Evolutionary conservation across 2,888 invertebrate genomes (phyloP).

Genomic region (Charanyca ferruginea): DNA sequence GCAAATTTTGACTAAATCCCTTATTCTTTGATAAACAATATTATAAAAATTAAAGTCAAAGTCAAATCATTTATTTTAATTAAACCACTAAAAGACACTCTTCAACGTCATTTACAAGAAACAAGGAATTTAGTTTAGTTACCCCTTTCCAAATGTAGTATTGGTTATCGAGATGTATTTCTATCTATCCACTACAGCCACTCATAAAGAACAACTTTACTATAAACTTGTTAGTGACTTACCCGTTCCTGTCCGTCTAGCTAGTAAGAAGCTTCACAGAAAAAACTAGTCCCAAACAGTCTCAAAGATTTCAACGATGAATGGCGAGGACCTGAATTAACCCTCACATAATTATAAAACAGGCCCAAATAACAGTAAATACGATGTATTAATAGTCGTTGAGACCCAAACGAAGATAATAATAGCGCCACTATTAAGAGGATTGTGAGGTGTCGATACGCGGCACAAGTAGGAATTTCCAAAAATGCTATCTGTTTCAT

Average conservation of each 20-base stretch:
- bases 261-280: not conserved
- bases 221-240: not conserved
- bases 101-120: too few relatives aligned
- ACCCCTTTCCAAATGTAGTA: too few relatives aligned
- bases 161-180: not conserved
- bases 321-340: constrained; percentile 55
- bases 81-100: too few relatives aligned
- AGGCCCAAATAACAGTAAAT: constrained; percentile 61
- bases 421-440: constrained; percentile 60
- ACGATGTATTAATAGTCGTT: constrained; percentile 55
- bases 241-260: not conserved
- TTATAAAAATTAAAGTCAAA: too few relatives aligned
- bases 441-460: too few relatives aligned
- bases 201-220: not conserved
- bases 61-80: too few relatives aligned
- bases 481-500: too few relatives aligned
- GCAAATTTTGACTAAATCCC: too few relatives aligned
- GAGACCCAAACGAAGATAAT: constrained; percentile 47
- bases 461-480: too few relatives aligned
- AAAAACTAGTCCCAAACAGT: constrained; percentile 44
- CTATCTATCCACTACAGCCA: not conserved
- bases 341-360: constrained; percentile 59
- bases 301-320: constrained; percentile 44
- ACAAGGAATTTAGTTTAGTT: too few relatives aligned
- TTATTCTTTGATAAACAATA: too few relatives aligned